These are phyloP conservation scores for Dicerorhinus sumatrensis DNA, from an alignment of 2,113 vertebrate genomes.

Conservation along the genomic window DNA sequence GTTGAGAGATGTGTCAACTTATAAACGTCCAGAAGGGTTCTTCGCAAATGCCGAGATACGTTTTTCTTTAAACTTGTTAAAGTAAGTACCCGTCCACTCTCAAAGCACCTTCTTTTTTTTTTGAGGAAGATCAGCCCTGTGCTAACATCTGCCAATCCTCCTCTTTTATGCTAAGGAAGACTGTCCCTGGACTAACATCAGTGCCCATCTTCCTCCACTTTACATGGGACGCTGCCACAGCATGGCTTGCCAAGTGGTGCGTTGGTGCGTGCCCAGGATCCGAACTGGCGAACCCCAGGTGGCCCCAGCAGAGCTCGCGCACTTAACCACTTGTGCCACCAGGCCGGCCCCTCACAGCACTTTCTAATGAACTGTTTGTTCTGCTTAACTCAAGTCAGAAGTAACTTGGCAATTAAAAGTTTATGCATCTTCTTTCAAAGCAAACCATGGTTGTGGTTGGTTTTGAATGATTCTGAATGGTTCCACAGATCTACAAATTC, in stretches of 20 bases:
- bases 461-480: background rate
- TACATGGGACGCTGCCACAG: no score
- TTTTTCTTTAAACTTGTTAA: slow-evolving; percentile 6
- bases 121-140: no score
- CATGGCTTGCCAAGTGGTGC: no score
- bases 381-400: background rate
- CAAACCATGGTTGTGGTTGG: background rate
- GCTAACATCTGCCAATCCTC: no score
- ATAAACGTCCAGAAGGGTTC: background rate
- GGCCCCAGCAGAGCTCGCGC: no score
- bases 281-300: no score
- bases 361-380: background rate
- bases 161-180: no score
- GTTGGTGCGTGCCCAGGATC: no score
- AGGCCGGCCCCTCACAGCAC: background rate
- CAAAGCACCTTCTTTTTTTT: background rate
- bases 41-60: background rate
- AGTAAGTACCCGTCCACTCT: background rate
- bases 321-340: no score
- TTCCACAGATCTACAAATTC: slow-evolving; percentile 17
- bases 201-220: no score
- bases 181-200: no score
- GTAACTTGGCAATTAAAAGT: background rate
- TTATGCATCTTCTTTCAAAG: background rate
- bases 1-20: background rate